A percentile compares a stretch with the other conserved stretches of the same genome.
Conservation (phyloP, 2,113 vertebrate genomes). For the Odocoileus hemionus region DNA sequence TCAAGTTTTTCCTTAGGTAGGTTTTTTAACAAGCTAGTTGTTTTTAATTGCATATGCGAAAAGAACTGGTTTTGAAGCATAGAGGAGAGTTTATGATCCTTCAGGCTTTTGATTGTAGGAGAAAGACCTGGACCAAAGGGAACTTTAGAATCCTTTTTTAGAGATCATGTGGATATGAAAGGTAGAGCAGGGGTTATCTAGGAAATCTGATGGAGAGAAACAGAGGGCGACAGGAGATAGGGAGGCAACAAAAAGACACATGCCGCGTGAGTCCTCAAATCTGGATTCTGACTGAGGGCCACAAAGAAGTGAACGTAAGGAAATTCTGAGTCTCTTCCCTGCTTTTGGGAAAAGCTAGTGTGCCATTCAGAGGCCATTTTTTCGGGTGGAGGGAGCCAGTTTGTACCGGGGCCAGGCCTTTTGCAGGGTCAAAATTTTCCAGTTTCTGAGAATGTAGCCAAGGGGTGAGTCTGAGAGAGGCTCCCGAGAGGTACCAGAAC, state of each 20-base stretch:
- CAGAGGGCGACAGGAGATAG: not conserved
- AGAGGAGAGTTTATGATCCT: not conserved
- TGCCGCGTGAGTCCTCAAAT: not conserved
- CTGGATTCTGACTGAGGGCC: not conserved
- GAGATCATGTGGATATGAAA: not conserved
- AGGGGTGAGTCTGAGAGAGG: not conserved
- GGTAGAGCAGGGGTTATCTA: not conserved
- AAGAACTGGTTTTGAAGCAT: not conserved
- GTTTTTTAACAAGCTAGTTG: not conserved
- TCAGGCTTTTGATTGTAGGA: not conserved
- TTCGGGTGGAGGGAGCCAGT: rapidly evolving
- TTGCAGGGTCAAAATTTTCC: not conserved
- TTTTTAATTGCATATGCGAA: not conserved
- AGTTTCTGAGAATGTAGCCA: not conserved
- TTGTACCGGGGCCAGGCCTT: not conserved
- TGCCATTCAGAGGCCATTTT: not conserved
- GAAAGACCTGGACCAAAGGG: not conserved
- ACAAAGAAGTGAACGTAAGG: not conserved
- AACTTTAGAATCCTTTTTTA: not conserved
- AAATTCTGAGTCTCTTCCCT: not conserved
- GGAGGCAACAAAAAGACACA: not conserved
- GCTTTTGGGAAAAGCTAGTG: not conserved
- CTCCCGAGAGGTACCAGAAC: not conserved
- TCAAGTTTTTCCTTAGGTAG: not conserved
- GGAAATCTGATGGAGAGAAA: not conserved